Evolutionary conservation across 2,113 vertebrate species (phyloP), one percentile per base, ranked within the genome.

Genomic region (Cebus imitator): DNA sequence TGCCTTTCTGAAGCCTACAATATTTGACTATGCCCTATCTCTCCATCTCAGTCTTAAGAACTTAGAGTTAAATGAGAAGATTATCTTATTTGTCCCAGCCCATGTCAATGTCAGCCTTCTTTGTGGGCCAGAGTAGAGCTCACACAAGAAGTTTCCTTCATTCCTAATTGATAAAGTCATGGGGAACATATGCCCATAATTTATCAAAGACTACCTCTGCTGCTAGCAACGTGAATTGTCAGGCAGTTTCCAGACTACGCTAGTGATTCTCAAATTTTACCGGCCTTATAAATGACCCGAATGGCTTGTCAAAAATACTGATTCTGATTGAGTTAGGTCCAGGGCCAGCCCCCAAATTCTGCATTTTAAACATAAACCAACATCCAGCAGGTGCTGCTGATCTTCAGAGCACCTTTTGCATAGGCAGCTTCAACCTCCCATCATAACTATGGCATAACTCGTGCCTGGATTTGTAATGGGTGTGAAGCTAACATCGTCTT

Each of bases 351-450:
- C 66, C 73, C 27, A 37, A 25, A 76, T 25, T 66, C 58, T 48
- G n/a, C 80, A 76, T 55, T 73, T 90, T 57, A 20, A 10, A 58
- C 11, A 32, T 17, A 18, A 48, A 57, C 16, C 37, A 72, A 57
- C 27, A 32, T 50, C 32, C 40, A 7, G 17, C 61, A 13, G 17
- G 50, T 18, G 61, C 32, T 48, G 4, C 21, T 11, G 25, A 23
- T 2, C 25, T 5, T 14, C 18, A 52, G 30, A 61, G 37, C 23
- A 3, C 25, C 40, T 13, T 81, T 25, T 12, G 40, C 50, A 16
- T 0, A 32, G 10, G 45, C 1, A 5, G 1, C 25, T 18, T 45
- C 52, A 14, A 32, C 12, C 20, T 14, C 13, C 23, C 21, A 10
- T 57, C 32, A 3, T 17, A 23, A 32, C 5, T 11, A 6, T 14